Evolutionary conservation across 2,888 invertebrate genomes (phyloP), one percentile per base, ranked within the genome.

Genomic region (Drosophila eohydei): DNA sequence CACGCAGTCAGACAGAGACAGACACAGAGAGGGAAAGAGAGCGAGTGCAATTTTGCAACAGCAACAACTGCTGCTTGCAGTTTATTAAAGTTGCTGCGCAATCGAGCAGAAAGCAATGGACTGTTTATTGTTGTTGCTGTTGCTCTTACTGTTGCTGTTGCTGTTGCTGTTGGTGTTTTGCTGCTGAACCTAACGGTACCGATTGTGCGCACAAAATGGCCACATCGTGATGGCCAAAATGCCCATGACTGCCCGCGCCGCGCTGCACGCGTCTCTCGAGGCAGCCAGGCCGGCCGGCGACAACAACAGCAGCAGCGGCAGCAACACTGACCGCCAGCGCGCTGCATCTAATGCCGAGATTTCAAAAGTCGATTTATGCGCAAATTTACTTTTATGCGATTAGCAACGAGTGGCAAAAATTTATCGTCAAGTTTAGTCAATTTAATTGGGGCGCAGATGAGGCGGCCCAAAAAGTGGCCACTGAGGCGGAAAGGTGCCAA

Each of bases 301-400:
- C 48, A 16, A 11, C 48, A 48, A 2, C 46, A 30, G 5, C 46
- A 30, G 3, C 32, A 36, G 55, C 44, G 12, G 2, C 41, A 21
- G 11, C 43, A 26, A 26, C 43, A 54, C 41, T 76, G 67, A 67
- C 67, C 64, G 60, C 48, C n/a, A n/a, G 9, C 14, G 12, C 4
- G 38, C 41, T 16, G 12, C 51, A 36, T 52, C 64, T 72, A 69
- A 56, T 75, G 63, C 69, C 64, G 67, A 78, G 88, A 80, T 80
- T 81, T 75, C 54, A 74, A 89, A 81, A 74, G 79, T 65, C 86
- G 86, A 83, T 87, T 89, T 88, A 86, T 88, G 86, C 83, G 86
- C 88, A 80, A 87, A 89, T 89, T 87, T 89, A 90, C 89, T 87
- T 87, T 90, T 87, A 89, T 89, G 89, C 83, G 90, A 89, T 88